Evolutionary conservation across 2,888 invertebrate species (phyloP), one percentile per base, ranked within the genome.

Genomic region (Pseudococcus jackbeardsleyi): DNA sequence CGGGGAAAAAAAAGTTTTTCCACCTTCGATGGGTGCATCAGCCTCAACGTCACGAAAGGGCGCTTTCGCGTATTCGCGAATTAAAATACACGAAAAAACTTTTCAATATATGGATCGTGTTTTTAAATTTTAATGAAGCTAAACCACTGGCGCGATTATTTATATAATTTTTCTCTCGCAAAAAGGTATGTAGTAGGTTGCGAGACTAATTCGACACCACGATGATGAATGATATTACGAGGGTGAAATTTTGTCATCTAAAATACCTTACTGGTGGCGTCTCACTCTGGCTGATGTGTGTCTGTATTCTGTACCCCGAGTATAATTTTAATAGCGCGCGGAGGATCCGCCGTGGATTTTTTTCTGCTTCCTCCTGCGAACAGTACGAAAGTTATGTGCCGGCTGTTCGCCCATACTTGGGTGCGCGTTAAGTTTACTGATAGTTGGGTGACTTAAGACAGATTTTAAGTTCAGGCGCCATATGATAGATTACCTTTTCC

Each of bases 371-470:
- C 11, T 19, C 7, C 9, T 59, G 0, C 59, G n/a, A n/a, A 8
- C 54, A 15, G 54, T 17, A 5, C 11, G 72, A 33, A 79, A 39
- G 42, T 79, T 46, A 59, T 59, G 79, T 79, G 79, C 79, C 79
- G 79, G 79, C 79, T 42, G 42, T 79, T 79, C 42, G 79, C 42
- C 79, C n/a, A 39, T 79, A 42, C 42, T 39, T 42, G 42, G 79
- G 79, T 79, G 79, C 79, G n/a, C 42, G n/a, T 79, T 79, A 79
- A 79, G 79, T 79, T 79, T 79, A 79, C 79, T 46, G 79, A 79
- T 79, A 79, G 79, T 79, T 79, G 79, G 79, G 79, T 79, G 79
- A 79, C 79, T 79, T 79, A 79, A 79, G 79, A 79, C 79, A 79
- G 79, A 79, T 79, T 79, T 42, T 79, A 79, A 79, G 79, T 79